Base-by-base conservation (phyloP, 2,888 invertebrate genomes). In the Myopa tessellatipennis region DNA sequence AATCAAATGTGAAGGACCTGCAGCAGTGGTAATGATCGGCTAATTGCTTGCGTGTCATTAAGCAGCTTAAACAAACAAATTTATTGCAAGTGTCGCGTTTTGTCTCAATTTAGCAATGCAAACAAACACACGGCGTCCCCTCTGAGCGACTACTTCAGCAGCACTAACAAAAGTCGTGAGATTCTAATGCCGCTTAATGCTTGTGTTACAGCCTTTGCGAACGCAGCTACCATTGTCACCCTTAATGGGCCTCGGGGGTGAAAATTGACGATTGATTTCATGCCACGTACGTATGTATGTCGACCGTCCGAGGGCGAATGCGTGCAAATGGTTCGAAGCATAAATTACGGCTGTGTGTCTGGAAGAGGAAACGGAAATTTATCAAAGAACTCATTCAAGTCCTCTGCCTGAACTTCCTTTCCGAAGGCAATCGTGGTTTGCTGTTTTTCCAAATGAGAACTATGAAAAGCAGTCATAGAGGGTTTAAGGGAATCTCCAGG, bases 21-120 rank as follows among this genome's bases (percentile, higher is more conserved):
- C 26, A 45, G 38, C n/a, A n/a, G 40, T 34, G 14, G 34, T 78
- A 83, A 85, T 81, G 85, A 86, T 84, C 83, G 82, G 86, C 86
- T 87, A 87, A 87, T 87, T 87, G 87, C 83, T 80, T 82, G 82
- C 84, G 86, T 85, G 86, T 86, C 87, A 86, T 87, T 87, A 87
- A 85, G 85, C 86, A 84, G 86, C 86, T 87, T 85, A 84, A 81
- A 68, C 80, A 82, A 75, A 75, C 26, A 75, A 69, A 75, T 75
- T 85, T 84, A 85, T 87, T 84, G 84, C 85, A 85, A 85, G 85
- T 83, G 84, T 85, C 84, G 83, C 84, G 83, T 85, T 84, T 86
- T 84, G 83, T 85, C 84, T 85, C 86, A 81, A 85, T 85, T 86
- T 83, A 81, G 83, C 83, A 85, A 83, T 26, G 82, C 84, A 85